Conservation (phyloP, 2,797 vertebrate genomes). For the Taeniopygia guttata region DNA sequence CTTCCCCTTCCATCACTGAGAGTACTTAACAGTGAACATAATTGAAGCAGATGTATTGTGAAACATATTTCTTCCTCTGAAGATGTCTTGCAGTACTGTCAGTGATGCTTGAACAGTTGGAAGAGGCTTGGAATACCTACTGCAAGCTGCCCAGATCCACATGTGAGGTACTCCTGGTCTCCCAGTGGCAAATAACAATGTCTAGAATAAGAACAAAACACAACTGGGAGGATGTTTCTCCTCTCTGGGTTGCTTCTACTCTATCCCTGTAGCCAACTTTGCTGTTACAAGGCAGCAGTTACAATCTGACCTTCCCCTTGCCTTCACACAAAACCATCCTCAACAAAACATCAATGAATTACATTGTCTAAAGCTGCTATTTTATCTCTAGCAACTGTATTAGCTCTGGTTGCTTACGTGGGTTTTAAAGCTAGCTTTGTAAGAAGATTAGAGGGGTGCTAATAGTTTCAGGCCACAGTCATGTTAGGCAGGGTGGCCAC, state of each 20-base stretch:
- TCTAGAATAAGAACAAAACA: neutral
- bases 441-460: constrained; percentile 41
- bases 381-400: constrained; percentile 53
- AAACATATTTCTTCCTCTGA: neutral
- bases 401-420: constrained; percentile 49
- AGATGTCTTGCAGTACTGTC: neutral
- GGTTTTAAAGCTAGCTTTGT: constrained; percentile 49
- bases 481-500: neutral
- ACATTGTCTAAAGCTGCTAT: constrained; percentile 27
- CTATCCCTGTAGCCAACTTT: neutral
- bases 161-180: neutral
- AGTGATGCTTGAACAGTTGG: neutral
- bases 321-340: neutral
- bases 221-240: neutral
- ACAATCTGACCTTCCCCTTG: neutral
- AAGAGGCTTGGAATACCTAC: neutral
- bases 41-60: neutral
- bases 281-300: neutral
- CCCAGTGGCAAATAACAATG: neutral
- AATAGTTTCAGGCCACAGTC: neutral
- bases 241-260: neutral
- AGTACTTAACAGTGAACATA: neutral
- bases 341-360: neutral
- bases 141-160: neutral
- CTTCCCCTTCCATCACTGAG: neutral